Conservation (phyloP, 2,888 invertebrate genomes). For the Pheosia gnoma region DNA sequence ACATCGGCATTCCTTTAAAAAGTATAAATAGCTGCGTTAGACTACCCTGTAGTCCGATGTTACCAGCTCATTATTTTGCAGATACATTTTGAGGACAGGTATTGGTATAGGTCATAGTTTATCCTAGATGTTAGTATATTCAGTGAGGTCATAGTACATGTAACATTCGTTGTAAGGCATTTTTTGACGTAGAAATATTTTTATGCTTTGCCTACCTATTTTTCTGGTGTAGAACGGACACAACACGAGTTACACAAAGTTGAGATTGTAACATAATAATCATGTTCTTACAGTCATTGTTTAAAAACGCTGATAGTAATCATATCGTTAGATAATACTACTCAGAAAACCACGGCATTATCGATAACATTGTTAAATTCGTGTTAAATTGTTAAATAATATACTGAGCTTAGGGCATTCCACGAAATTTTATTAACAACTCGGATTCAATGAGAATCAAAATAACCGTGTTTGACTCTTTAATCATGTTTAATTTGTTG, state of each 20-base stretch:
- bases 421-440: slow-evolving; percentile 14
- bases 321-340: slow-evolving; percentile 26
- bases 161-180: too few relatives aligned
- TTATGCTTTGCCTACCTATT: too few relatives aligned
- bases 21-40: too few relatives aligned
- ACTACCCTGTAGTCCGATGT: too few relatives aligned
- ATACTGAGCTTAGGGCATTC: slow-evolving; percentile 24
- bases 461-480: neutral
- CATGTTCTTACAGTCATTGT: slow-evolving; percentile 5
- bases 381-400: slow-evolving; percentile 31
- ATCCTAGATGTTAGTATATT: too few relatives aligned
- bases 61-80: too few relatives aligned
- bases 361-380: slow-evolving; percentile 29
- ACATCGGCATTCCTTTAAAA: neutral
- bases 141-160: too few relatives aligned
- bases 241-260: too few relatives aligned
- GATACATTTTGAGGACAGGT: too few relatives aligned
- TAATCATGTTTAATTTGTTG: neutral
- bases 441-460: neutral
- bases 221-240: too few relatives aligned
- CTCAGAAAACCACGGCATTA: slow-evolving; percentile 27
- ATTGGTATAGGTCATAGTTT: too few relatives aligned
- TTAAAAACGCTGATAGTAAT: slow-evolving; percentile 27
- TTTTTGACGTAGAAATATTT: too few relatives aligned
- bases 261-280: slow-evolving; percentile 3